These are phyloP conservation scores for Haliclona indistincta DNA, from an alignment of 37 sponge, comb jelly and placozoan genomes.

Conservation along the genomic window DNA sequence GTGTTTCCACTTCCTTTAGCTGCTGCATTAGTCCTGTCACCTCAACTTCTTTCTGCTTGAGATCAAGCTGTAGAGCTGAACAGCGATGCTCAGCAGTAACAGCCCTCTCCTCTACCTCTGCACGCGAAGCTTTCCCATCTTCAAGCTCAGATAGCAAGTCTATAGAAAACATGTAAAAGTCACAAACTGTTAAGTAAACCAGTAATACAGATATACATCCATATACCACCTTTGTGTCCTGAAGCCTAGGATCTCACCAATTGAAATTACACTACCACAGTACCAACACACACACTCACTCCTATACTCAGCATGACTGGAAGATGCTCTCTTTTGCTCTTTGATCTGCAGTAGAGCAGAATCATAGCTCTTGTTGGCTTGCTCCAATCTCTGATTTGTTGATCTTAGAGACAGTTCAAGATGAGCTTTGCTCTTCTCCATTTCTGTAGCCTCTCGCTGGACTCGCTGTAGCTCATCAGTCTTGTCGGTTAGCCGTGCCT, in stretches of 20 bases:
- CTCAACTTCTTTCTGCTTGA: conserved; percentile 52
- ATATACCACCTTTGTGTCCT: too few species aligned
- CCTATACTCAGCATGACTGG: too few species aligned
- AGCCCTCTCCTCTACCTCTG: conserved; percentile 24
- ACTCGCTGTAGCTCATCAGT: conserved; percentile 16
- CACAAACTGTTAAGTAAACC: too few species aligned
- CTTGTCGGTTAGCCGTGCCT: conserved; percentile 8
- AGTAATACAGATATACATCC: too few species aligned
- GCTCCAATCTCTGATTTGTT: conserved; percentile 24
- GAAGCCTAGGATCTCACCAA: too few species aligned
- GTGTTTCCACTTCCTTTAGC: neutral
- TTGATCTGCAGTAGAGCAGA: neutral
- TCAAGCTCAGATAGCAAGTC: conserved; percentile 40
- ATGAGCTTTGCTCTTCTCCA: conserved; percentile 11
- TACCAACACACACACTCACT: too few species aligned
- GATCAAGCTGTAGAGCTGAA: conserved; percentile 54
- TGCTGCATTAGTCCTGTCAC: conserved; percentile 15
- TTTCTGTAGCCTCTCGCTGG: neutral
- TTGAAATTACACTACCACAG: too few species aligned
- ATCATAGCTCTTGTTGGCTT: conserved; percentile 19
- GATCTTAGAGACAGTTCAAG: conserved; percentile 39
- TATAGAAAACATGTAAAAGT: neutral
- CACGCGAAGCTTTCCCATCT: conserved; percentile 38
- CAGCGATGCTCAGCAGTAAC: conserved; percentile 40
- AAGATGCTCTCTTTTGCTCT: conserved; percentile 4